phyloP scores from a whole-genome alignment of 2,888 invertebrate genomes.

The Gymnocheta viridis region DNA sequence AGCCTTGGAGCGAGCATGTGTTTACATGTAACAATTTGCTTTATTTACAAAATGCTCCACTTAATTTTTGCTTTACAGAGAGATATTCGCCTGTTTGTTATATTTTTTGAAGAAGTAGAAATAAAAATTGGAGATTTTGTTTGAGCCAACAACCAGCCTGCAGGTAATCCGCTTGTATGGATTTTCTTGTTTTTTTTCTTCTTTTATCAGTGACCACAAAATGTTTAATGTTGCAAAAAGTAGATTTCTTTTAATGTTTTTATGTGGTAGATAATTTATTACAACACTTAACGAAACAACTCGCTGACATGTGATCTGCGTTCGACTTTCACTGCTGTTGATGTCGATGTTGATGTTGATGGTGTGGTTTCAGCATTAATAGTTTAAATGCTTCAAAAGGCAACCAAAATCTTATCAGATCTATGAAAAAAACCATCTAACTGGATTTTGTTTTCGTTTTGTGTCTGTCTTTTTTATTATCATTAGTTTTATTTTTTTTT shows the following conservation, averaged over 20 bases:
- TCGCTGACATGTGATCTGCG: conserved; percentile 63
- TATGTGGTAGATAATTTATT: conserved; percentile 43
- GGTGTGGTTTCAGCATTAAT: conserved; percentile 13
- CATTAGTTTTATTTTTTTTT: no score
- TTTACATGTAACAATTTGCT: conserved; percentile 10
- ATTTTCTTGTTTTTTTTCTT: background rate
- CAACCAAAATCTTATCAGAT: conserved; percentile 48
- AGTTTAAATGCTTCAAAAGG: background rate
- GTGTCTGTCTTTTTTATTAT: no score
- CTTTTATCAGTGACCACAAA: conserved; percentile 23
- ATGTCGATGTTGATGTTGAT: conserved; percentile 38
- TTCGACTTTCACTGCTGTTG: conserved; percentile 62
- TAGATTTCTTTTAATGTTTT: conserved; percentile 43
- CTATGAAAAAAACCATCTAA: conserved; percentile 3
- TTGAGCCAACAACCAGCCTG: conserved; percentile 23
- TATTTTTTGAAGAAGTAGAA: background rate
- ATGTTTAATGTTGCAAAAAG: conserved; percentile 24
- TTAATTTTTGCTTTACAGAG: background rate
- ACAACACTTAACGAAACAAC: conserved; percentile 47
- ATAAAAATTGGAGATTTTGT: background rate
- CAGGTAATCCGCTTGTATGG: conserved; percentile 27
- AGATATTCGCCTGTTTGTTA: conserved; percentile 18
- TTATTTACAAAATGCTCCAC: background rate
- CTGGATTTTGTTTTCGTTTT: background rate
- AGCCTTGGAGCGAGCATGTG: background rate